Evolutionary conservation across 1,140 invertebrate genomes (phyloP).

Genomic region (Helicoverpa armigera): DNA sequence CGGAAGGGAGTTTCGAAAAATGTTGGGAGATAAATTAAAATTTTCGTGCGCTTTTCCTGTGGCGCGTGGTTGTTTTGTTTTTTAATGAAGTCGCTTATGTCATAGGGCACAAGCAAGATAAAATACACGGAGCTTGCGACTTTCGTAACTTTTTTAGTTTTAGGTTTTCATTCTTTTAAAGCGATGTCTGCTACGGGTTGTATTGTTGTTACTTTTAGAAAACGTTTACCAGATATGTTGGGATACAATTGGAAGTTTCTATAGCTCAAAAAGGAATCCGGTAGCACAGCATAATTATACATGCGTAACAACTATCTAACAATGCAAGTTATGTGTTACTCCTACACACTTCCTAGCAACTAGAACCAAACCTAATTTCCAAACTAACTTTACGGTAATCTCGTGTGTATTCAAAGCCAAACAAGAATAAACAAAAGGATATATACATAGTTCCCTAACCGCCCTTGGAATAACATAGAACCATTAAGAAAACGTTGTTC

Average conservation of each 20-base stretch:
- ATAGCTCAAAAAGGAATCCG: slow-evolving; percentile 4
- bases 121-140: neutral
- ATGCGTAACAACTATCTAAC: slow-evolving; percentile 23
- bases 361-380: slow-evolving; percentile 42
- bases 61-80: slow-evolving; percentile 20
- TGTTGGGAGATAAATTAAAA: slow-evolving; percentile 40
- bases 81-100: slow-evolving; percentile 25
- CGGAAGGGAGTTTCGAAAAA: slow-evolving; percentile 32
- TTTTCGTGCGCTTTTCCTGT: slow-evolving; percentile 19
- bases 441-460: neutral
- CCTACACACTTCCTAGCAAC: slow-evolving; percentile 37
- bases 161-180: neutral
- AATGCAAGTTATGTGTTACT: slow-evolving; percentile 28
- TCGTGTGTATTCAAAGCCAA: slow-evolving; percentile 47
- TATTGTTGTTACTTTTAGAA: too few relatives aligned
- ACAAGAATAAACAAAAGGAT: slow-evolving; percentile 42
- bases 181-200: too few relatives aligned
- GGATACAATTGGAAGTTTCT: neutral
- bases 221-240: too few relatives aligned
- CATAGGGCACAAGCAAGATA: slow-evolving; percentile 11
- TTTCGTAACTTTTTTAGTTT: neutral
- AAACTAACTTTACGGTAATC: slow-evolving; percentile 33
- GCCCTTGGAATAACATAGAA: slow-evolving; percentile 41
- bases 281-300: slow-evolving; percentile 16
- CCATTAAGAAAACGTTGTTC: slow-evolving; percentile 57